Conservation (phyloP, 1,140 invertebrate genomes). For the Polypedilum vanderplanki region DNA sequence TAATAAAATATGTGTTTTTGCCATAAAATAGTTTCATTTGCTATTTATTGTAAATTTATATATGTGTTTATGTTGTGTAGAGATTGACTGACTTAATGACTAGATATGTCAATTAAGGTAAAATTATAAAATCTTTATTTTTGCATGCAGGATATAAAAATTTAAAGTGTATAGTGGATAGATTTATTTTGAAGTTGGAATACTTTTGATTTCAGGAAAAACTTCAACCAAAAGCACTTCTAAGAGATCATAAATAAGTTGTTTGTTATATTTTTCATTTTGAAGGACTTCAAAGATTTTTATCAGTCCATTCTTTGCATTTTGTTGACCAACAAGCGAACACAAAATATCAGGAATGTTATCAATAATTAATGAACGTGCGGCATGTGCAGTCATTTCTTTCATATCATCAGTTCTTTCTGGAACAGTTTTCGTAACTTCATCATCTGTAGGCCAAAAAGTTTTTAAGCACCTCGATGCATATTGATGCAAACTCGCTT, state of each 20-base stretch:
- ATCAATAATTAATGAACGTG: slow-evolving; percentile 51
- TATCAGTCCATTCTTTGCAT: slow-evolving; percentile 69
- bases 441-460: slow-evolving; percentile 77
- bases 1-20: not conserved
- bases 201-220: slow-evolving; percentile 61
- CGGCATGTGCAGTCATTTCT: slow-evolving; percentile 45
- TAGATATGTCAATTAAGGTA: not conserved
- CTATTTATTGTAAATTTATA: not conserved
- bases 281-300: slow-evolving; percentile 85
- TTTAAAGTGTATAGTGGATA: not conserved
- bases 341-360: slow-evolving; percentile 72
- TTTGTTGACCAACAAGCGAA: slow-evolving; percentile 77
- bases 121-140: not conserved
- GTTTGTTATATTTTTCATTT: slow-evolving; percentile 80
- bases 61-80: too few species aligned
- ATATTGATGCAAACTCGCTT: slow-evolving; percentile 85
- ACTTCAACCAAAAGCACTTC: slow-evolving; percentile 64
- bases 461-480: slow-evolving; percentile 73
- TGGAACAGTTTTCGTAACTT: slow-evolving; percentile 48
- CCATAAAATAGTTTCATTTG: slow-evolving; percentile 10
- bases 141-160: too few species aligned
- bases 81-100: not conserved
- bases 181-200: not conserved
- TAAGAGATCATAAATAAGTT: slow-evolving; percentile 77
- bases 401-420: slow-evolving; percentile 63